These are phyloP conservation scores for Bursaphelenchus mucronatus DNA, from an alignment of 1,140 invertebrate genomes.

Conservation along the genomic window DNA sequence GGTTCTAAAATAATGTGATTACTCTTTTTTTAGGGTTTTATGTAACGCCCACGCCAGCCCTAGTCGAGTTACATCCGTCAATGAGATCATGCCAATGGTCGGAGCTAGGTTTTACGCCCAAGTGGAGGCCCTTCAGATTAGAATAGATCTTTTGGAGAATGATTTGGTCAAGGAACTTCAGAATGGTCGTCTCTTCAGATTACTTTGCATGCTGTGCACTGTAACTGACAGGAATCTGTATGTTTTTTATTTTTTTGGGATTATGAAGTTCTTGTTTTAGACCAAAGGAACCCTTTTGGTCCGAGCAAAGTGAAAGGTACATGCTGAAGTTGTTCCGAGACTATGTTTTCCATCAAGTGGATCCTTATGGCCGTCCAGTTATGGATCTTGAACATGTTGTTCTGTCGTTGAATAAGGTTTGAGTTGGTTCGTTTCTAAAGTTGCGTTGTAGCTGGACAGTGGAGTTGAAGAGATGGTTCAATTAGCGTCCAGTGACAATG, in stretches of 20 bases:
- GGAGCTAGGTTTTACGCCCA: constrained; percentile 92
- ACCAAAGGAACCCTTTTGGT: constrained; percentile 86
- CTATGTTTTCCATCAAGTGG: constrained; percentile 87
- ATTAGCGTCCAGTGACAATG: constrained; percentile 88
- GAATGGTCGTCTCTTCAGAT: constrained; percentile 82
- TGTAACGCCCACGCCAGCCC: constrained; percentile 67
- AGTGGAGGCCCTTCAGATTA: constrained; percentile 78
- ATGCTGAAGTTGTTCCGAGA: constrained; percentile 96
- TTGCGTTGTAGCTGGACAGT: constrained; percentile 65
- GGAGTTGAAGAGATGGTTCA: constrained; percentile 87
- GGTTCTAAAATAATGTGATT: constrained; percentile 59
- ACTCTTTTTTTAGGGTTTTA: constrained; percentile 21
- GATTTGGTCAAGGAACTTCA: constrained; percentile 88
- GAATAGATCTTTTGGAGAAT: constrained; percentile 80
- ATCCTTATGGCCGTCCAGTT: constrained; percentile 85
- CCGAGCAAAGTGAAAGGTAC: constrained; percentile 92
- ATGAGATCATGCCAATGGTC: constrained; percentile 98
- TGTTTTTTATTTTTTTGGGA: constrained; percentile 49
- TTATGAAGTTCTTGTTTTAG: constrained; percentile 63
- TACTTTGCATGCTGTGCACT: constrained; percentile 81
- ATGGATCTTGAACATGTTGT: constrained; percentile 90
- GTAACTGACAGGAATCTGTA: constrained; percentile 90
- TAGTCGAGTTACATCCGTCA: constrained; percentile 76
- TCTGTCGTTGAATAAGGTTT: constrained; percentile 84
- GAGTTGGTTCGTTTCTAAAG: constrained; percentile 11